Base-by-base conservation (phyloP, 2,888 invertebrate species). In the Sinopyrophorus schimmeli region DNA sequence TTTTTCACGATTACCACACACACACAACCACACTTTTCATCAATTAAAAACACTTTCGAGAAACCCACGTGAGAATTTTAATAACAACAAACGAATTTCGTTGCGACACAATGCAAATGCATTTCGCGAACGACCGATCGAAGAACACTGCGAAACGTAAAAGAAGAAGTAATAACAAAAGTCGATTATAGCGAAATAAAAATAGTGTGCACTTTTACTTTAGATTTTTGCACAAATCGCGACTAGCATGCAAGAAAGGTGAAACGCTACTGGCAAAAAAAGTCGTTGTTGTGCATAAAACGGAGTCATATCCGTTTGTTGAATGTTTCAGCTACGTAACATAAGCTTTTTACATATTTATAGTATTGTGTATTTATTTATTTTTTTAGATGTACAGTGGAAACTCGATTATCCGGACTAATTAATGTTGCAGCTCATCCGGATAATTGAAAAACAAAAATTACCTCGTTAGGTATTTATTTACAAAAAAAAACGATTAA, bases 271-370 rank as follows among this genome's bases (percentile, higher is more conserved):
- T 32, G 24, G 21, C 16, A 17, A 30, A 40, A 32, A 41, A 47
- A 34, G 34, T 41, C 23, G 47, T 30, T 17, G 41, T 38, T 46
- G 37, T 38, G 38, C 46, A 46, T 31, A 38, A 37, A 42, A 46
- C 28, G 24, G n/a, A 32, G 38, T 37, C 38, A 46, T 31, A 46
- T 46, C 46, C 46, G 46, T n/a, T 39, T 39, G 28, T 20, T 38
- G 46, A 39, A 46, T 46, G 39, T 39, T 39, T 35, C 21, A 7
- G 39, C 46, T 46, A 46, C 38, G 46, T 38, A 46, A 46, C n/a
- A n/a, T 46, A 18, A 17, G 35, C 23, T 39, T n/a, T n/a, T 46
- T 46, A 46, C 38, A 37, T 46, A 46, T 46, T 46, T 31, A 46
- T 39, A n/a, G n/a, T n/a, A n/a, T n/a, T n/a, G n/a, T n/a, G n/a